phyloP scores from a whole-genome alignment of 2,113 vertebrate species.

The Corvus hawaiiensis region DNA sequence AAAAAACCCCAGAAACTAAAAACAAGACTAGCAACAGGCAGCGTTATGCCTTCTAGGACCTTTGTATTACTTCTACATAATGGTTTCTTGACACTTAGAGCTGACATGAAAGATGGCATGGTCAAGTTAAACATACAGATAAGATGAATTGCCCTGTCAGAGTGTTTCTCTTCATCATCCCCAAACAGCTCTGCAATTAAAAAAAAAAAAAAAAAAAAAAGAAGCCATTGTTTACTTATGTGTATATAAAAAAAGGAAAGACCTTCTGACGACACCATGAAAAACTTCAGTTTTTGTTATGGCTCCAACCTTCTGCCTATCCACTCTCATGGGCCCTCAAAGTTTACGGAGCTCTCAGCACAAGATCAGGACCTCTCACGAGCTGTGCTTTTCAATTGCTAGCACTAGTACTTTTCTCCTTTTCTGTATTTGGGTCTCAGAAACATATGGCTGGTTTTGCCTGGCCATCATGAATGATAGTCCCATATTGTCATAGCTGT shows the following conservation, averaged over 20 bases:
- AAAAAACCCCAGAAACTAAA: background rate
- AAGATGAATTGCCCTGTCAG: slow-evolving; percentile 32
- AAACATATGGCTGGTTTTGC: background rate
- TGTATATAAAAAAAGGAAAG: background rate
- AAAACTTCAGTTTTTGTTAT: background rate
- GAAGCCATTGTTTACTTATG: background rate
- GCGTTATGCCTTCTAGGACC: background rate
- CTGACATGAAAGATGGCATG: slow-evolving; percentile 19
- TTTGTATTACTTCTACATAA: background rate
- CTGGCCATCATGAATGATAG: background rate
- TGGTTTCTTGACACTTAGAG: background rate
- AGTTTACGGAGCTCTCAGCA: background rate
- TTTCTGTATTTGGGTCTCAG: background rate
- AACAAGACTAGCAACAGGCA: background rate
- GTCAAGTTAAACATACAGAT: slow-evolving; percentile 40
- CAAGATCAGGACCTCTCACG: background rate
- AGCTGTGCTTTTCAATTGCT: background rate
- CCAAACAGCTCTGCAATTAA: slow-evolving; percentile 3
- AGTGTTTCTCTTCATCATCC: slow-evolving; percentile 7
- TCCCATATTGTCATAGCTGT: background rate
- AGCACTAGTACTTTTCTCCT: background rate
- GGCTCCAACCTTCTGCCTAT: background rate
- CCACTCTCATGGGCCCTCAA: background rate
- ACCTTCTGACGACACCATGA: background rate
- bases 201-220: background rate